Conservation (phyloP, 1,140 invertebrate genomes). For the Micrasema minimum region DNA sequence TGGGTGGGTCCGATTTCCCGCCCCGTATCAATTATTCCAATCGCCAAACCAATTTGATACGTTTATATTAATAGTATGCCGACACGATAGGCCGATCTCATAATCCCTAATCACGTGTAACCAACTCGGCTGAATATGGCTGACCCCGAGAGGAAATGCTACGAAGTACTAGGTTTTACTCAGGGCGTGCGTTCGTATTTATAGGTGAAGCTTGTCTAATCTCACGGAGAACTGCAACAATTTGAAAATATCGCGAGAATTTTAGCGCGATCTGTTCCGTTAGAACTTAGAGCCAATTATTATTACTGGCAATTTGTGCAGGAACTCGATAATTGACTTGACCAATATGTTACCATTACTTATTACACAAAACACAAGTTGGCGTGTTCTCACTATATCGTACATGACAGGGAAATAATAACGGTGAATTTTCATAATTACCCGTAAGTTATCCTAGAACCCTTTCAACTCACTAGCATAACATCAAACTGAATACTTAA, state of each 20-base stretch:
- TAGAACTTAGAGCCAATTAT: conserved; percentile 17
- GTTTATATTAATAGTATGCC: conserved; percentile 38
- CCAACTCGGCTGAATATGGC: background rate
- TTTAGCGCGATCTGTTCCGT: conserved; percentile 1
- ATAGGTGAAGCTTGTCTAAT: conserved; percentile 30
- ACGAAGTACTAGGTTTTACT: conserved; percentile 5
- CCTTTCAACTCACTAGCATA: no score
- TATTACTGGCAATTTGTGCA: background rate
- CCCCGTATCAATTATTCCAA: conserved; percentile 38
- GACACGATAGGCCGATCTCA: conserved; percentile 34
- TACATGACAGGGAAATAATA: no score
- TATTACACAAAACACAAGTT: no score
- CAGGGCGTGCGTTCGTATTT: conserved; percentile 21
- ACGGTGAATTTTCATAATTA: no score
- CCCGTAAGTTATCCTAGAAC: no score
- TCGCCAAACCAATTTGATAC: conserved; percentile 37
- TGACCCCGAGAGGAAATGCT: conserved; percentile 1
- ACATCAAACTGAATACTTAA: no score
- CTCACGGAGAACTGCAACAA: conserved; percentile 7
- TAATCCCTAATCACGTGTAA: conserved; percentile 34
- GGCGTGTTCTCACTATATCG: no score
- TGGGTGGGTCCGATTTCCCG: conserved; percentile 31
- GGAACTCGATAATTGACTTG: background rate
- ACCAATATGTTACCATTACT: background rate
- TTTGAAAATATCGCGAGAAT: conserved; percentile 23